Evolutionary conservation across 2,797 vertebrate species (phyloP), one percentile per base, ranked within the genome.

Genomic region (Emys orbicularis): DNA sequence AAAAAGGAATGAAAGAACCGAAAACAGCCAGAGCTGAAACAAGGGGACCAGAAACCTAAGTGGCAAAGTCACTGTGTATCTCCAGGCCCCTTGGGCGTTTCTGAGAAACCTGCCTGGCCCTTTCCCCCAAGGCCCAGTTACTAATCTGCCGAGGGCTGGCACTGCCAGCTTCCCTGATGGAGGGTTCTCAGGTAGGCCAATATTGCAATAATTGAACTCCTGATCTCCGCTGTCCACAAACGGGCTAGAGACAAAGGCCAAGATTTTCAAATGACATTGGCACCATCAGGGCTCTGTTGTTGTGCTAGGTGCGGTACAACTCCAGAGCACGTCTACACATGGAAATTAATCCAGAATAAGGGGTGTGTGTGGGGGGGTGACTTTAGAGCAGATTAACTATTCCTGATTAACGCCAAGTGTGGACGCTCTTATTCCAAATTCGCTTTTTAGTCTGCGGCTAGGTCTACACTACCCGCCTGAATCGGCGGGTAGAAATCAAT

Each of bases 1-100:
- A 96, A 98, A 96, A 97, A 94, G 96, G 96, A 95, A 13, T 21
- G 76, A 90, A 96, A 54, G 79, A 84, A 13, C 50, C 9, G 1
- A 82, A 79, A 85, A 82, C 79, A 29, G 88, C 74, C 41, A 59
- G n/a, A n/a, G n/a, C 65, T 21, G 8, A 15, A 68, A 18, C 6
- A 50, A 56, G 76, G 21, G 50, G 81, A 18, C 81, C 93, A 92
- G 95, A 96, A 95, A 53, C 12, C 44, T n/a, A 11, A 94, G 92
- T 6, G 37, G 83, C 61, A 47, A 81, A 88, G 88, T 95, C 95
- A 96, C 0, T 0, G n/a, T 79, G 80, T 81, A 59, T 68, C 8
- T 88, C 83, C 37, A 68, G 72, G 52, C n/a, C 50, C 1, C 0
- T 77, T 19, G 50, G 27, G 83, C 53, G 7, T 95, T 97, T 94